A percentile compares a stretch with the other conserved stretches of the same genome.
Conservation (phyloP, 2,888 invertebrate genomes). For the Drosophila algonquin region DNA sequence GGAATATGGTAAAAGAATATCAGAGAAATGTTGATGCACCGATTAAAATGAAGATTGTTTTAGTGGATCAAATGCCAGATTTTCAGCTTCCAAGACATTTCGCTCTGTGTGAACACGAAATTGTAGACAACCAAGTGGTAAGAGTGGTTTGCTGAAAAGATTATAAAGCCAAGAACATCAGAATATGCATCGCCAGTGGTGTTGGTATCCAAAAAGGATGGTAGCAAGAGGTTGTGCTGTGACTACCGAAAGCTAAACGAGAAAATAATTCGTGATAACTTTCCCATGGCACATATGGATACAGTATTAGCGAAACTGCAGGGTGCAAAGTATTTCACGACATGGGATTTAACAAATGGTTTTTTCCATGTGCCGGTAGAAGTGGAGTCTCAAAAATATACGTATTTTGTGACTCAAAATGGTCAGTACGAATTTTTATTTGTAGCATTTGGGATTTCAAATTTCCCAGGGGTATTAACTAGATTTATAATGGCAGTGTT, state of each 20-base stretch:
- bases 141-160: slow-evolving; percentile 7
- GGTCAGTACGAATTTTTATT: not conserved
- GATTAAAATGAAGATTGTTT: not conserved
- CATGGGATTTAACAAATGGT: too few species aligned
- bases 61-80: slow-evolving; percentile 5
- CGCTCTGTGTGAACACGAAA: slow-evolving; percentile 2
- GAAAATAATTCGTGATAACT: too few species aligned
- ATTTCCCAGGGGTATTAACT: too few species aligned
- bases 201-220: slow-evolving; percentile 5
- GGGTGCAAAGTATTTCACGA: too few species aligned
- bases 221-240: not conserved
- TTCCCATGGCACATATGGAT: too few species aligned
- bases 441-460: not conserved
- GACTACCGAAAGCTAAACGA: too few species aligned
- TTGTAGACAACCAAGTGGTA: slow-evolving; percentile 10
- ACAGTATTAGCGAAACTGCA: too few species aligned
- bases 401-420: too few species aligned
- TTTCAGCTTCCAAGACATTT: slow-evolving; percentile 21
- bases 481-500: not conserved
- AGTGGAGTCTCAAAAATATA: too few species aligned
- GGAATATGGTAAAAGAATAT: too few species aligned
- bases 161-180: slow-evolving; percentile 5
- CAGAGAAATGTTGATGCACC: not conserved
- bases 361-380: too few species aligned
- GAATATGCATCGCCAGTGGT: slow-evolving; percentile 26